Evolutionary conservation across 2,113 vertebrate genomes (phyloP).

Genomic region (Pygoscelis antarcticus): DNA sequence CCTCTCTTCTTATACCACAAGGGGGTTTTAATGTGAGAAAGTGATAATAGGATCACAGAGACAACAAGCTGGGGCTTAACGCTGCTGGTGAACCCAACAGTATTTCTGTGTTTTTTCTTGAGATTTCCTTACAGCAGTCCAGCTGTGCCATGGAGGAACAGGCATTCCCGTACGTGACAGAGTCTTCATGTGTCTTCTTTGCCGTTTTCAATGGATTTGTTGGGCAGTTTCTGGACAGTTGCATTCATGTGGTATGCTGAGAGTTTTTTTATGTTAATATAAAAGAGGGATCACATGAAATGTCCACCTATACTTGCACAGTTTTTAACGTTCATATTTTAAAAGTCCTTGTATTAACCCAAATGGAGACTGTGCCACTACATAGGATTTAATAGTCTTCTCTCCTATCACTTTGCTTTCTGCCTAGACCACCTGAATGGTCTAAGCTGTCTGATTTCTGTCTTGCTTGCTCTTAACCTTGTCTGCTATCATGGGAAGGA

Average conservation of each 20-base stretch:
- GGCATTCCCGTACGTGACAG: neutral
- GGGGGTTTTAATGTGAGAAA: constrained; percentile 48
- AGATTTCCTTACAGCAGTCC: neutral
- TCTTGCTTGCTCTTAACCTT: neutral
- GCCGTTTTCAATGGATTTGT: neutral
- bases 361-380: neutral
- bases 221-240: neutral
- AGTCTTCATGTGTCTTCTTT: neutral
- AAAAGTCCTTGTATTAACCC: neutral
- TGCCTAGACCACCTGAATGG: neutral
- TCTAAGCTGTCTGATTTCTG: neutral
- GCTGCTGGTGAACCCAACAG: neutral
- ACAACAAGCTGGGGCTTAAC: constrained; percentile 11
- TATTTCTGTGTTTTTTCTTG: neutral
- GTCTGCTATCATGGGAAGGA: neutral
- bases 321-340: neutral
- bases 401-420: neutral
- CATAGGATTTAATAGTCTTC: neutral
- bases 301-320: neutral
- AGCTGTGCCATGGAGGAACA: neutral
- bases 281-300: neutral
- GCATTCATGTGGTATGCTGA: neutral
- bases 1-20: neutral
- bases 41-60: constrained; percentile 41
- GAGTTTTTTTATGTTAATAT: neutral